Evolutionary conservation across 2,113 vertebrate species (phyloP).

Genomic region (Copsychus sechellarum): DNA sequence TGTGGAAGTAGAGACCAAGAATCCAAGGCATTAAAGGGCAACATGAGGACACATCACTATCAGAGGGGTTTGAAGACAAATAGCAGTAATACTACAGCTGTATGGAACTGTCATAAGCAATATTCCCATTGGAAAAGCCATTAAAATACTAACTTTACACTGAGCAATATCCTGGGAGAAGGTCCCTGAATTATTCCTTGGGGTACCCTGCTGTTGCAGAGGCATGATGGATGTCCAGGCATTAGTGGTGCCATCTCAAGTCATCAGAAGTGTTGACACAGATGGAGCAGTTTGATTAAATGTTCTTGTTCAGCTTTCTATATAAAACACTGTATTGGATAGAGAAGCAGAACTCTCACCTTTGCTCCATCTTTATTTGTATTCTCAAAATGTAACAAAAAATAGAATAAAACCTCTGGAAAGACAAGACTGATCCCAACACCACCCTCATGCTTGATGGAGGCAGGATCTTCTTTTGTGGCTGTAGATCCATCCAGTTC

Average conservation of each 20-base stretch:
- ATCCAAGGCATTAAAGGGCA: neutral
- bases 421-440: neutral
- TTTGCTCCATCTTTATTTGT: neutral
- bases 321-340: constrained; percentile 9
- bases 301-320: neutral
- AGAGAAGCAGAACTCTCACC: neutral
- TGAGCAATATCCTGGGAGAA: constrained; percentile 37
- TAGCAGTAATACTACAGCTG: constrained; percentile 50
- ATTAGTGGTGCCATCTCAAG: constrained; percentile 44
- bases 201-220: constrained; percentile 10
- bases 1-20: neutral
- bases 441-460: neutral
- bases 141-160: constrained; percentile 62
- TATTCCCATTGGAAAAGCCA: constrained; percentile 42
- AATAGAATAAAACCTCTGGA: neutral
- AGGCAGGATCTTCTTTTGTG: neutral
- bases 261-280: constrained; percentile 22
- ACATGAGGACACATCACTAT: neutral
- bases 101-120: constrained; percentile 66
- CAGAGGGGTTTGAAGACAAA: constrained; percentile 58
- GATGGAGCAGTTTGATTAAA: constrained; percentile 40
- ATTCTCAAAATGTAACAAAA: neutral
- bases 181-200: constrained; percentile 53
- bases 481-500: neutral
- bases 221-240: constrained; percentile 33